These are phyloP conservation scores for Micromesistius poutassou DNA, from an alignment of 2,797 vertebrate genomes.

Conservation along the genomic window DNA sequence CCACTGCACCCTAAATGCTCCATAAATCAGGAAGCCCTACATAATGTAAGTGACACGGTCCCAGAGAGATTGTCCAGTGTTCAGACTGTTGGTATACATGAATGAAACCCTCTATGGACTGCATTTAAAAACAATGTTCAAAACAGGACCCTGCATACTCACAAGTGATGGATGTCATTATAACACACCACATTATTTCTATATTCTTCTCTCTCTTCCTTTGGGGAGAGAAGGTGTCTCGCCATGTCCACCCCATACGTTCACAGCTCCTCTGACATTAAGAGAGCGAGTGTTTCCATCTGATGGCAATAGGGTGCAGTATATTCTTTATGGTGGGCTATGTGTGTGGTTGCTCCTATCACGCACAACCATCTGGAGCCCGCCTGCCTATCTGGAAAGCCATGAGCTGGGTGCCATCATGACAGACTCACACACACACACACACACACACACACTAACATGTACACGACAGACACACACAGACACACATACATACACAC, in stretches of 20 bases:
- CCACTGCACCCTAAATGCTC: conserved; percentile 69
- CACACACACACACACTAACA: conserved; percentile 3
- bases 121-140: not conserved
- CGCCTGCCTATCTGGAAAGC: conserved; percentile 66
- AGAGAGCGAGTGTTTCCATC: conserved; percentile 37
- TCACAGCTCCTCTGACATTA: conserved; percentile 23
- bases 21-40: conserved; percentile 68
- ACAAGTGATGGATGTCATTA: not conserved
- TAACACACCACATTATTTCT: not conserved
- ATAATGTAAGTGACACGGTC: conserved; percentile 49
- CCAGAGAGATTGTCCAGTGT: conserved; percentile 45
- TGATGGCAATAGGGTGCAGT: conserved; percentile 18
- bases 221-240: not conserved
- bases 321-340: conserved; percentile 36
- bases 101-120: not conserved
- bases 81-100: conserved; percentile 52
- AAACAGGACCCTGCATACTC: not conserved
- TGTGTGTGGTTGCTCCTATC: conserved; percentile 72
- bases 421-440: conserved; percentile 55
- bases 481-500: conserved; percentile 40
- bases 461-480: conserved; percentile 52
- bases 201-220: not conserved
- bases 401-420: conserved; percentile 38
- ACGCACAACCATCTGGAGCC: conserved; percentile 83
- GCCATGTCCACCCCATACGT: not conserved